These are phyloP conservation scores for Chiroxiphia lanceolata DNA, from an alignment of 2,797 vertebrate species.

Conservation along the genomic window DNA sequence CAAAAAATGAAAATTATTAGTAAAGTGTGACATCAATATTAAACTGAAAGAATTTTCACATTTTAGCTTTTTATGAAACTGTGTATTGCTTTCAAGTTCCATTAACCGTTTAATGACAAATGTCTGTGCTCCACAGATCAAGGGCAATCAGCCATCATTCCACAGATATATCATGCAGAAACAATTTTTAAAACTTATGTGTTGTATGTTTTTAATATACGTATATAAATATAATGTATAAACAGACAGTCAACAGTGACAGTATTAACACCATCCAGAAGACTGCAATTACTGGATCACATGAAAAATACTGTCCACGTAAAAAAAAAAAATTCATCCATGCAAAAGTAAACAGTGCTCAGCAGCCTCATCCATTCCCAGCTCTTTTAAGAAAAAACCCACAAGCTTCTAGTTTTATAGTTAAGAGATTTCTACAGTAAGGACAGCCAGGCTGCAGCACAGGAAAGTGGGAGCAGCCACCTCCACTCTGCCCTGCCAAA, in stretches of 20 bases:
- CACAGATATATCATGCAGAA: not conserved
- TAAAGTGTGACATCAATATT: not conserved
- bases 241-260: not conserved
- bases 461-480: not conserved
- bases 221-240: not conserved
- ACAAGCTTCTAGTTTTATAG: not conserved
- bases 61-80: not conserved
- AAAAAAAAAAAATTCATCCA: not conserved
- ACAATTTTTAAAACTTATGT: fast-evolving
- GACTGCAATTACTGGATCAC: not conserved
- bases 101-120: not conserved
- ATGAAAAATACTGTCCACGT: not conserved
- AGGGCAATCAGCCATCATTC: not conserved
- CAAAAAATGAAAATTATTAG: not conserved
- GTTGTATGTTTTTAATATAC: not conserved
- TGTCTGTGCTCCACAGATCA: not conserved
- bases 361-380: not conserved
- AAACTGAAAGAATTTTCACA: not conserved
- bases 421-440: not conserved
- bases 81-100: not conserved
- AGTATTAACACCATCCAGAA: not conserved
- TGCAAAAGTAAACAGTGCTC: not conserved
- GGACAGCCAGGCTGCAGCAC: not conserved
- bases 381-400: not conserved
- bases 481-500: not conserved